These are phyloP conservation scores for Aphaenogaster ashmeadi DNA, from an alignment of 1,140 invertebrate genomes.

Conservation along the genomic window DNA sequence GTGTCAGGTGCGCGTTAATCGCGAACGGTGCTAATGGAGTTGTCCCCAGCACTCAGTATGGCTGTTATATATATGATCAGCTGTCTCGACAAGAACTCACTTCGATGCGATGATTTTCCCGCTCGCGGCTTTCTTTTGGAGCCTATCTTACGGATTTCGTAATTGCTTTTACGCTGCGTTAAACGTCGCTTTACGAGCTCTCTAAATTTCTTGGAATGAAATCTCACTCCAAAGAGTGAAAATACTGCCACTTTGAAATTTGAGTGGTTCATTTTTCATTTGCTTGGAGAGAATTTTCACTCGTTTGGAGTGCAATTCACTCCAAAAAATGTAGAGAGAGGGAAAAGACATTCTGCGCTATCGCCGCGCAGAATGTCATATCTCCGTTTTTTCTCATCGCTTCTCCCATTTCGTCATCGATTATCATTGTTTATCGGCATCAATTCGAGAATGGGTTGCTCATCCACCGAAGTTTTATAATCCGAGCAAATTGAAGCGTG, in stretches of 20 bases:
- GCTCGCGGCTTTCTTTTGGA: not conserved
- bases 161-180: not conserved
- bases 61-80: not conserved
- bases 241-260: no score
- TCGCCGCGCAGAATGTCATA: no score
- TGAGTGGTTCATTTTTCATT: no score
- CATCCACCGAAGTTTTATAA: slow-evolving; percentile 38
- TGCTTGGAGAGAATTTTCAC: no score
- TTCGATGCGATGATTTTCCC: slow-evolving; percentile 54
- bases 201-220: no score
- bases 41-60: not conserved
- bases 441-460: slow-evolving; percentile 56
- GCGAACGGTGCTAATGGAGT: slow-evolving; percentile 65
- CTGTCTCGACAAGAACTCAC: slow-evolving; percentile 32
- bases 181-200: not conserved
- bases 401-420: not conserved
- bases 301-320: no score
- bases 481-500: not conserved
- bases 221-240: no score
- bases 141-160: not conserved
- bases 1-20: slow-evolving; percentile 56
- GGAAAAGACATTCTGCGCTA: not conserved
- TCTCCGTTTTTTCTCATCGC: not conserved
- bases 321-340: no score
- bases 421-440: slow-evolving; percentile 68